Conservation (phyloP, 2,888 invertebrate species). For the Micoletzkya japonica region DNA sequence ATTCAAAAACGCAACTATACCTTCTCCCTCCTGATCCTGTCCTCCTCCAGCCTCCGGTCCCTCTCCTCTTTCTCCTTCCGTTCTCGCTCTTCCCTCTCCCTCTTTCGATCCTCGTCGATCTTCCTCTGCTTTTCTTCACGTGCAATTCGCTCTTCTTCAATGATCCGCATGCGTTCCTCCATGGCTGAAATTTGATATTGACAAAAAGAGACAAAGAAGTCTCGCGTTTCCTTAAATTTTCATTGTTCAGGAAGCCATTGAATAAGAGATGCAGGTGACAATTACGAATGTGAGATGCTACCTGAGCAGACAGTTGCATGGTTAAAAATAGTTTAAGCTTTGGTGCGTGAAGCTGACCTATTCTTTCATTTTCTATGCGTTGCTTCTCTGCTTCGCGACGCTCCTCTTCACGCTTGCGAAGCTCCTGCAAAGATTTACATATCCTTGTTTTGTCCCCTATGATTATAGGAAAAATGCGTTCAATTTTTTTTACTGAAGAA, state of each 20-base stretch:
- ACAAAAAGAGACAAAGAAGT: background rate
- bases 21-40: constrained; percentile 3
- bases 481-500: background rate
- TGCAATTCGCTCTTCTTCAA: constrained; percentile 9
- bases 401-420: constrained; percentile 23
- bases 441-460: background rate
- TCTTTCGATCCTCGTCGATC: constrained; percentile 10
- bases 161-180: background rate
- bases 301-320: background rate
- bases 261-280: background rate
- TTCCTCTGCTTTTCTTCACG: background rate
- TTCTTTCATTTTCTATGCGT: background rate
- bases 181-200: background rate
- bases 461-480: background rate
- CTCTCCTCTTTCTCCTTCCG: background rate
- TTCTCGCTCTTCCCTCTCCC: constrained; percentile 12
- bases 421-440: constrained; percentile 8
- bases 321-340: background rate
- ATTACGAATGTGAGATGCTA: background rate
- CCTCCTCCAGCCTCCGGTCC: constrained; percentile 9
- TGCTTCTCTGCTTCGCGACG: constrained; percentile 8
- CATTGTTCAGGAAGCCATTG: background rate
- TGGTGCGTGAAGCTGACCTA: background rate
- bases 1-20: background rate
- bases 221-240: background rate